These are phyloP conservation scores for Seriola quinqueradiata DNA, from an alignment of 2,113 vertebrate species.

Conservation along the genomic window DNA sequence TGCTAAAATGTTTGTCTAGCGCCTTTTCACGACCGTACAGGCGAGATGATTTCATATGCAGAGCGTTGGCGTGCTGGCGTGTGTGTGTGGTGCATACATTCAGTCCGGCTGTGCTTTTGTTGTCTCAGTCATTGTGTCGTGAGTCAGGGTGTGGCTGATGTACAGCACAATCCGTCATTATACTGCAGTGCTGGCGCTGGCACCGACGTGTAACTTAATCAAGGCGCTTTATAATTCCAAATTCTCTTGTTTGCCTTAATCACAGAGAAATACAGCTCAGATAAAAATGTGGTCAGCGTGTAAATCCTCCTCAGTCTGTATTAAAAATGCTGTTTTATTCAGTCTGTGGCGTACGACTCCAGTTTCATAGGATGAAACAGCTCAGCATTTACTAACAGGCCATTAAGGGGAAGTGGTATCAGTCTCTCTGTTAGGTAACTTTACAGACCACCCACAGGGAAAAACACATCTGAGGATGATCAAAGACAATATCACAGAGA, in stretches of 20 bases:
- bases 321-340: slow-evolving; percentile 42
- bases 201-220: slow-evolving; percentile 58
- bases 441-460: slow-evolving; percentile 70
- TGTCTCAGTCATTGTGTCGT: slow-evolving; percentile 49
- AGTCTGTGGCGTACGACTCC: slow-evolving; percentile 40
- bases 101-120: slow-evolving; percentile 81
- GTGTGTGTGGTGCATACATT: slow-evolving; percentile 30
- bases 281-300: slow-evolving; percentile 41
- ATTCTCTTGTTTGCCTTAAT: slow-evolving; percentile 54
- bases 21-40: slow-evolving; percentile 40
- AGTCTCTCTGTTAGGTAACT: slow-evolving; percentile 52
- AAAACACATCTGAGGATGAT: slow-evolving; percentile 59
- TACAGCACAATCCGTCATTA: slow-evolving; percentile 59
- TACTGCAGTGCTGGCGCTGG: slow-evolving; percentile 16
- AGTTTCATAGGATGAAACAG: slow-evolving; percentile 45
- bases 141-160: slow-evolving; percentile 69
- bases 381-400: slow-evolving; percentile 54
- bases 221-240: slow-evolving; percentile 55
- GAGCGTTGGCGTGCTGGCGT: background rate
- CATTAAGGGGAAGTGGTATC: slow-evolving; percentile 49
- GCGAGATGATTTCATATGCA: slow-evolving; percentile 44
- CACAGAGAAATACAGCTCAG: slow-evolving; percentile 15
- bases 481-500: slow-evolving; percentile 46
- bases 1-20: slow-evolving; percentile 57
- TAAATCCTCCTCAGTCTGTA: slow-evolving; percentile 34